Conservation (phyloP, 1,140 invertebrate species). For the Drosophila kohkoa region DNA sequence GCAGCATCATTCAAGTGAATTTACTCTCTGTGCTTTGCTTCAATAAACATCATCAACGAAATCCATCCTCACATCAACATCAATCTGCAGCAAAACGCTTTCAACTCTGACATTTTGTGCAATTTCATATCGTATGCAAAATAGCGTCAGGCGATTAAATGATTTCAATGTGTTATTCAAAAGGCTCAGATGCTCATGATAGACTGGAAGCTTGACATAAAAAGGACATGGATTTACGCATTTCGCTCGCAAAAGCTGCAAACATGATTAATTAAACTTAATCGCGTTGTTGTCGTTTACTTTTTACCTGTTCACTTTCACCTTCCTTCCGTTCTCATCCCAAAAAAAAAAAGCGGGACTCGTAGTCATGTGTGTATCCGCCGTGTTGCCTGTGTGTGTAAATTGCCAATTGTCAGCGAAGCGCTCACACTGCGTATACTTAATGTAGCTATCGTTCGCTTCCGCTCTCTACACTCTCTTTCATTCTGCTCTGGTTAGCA, state of each 20-base stretch:
- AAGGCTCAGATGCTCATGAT: background rate
- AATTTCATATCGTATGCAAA: constrained; percentile 33
- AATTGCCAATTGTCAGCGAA: constrained; percentile 19
- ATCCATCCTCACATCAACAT: constrained; percentile 5
- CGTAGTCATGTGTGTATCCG: background rate
- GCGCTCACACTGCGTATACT: constrained; percentile 35
- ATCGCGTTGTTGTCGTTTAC: constrained; percentile 21
- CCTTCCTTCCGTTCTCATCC: background rate
- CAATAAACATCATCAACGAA: constrained; percentile 2
- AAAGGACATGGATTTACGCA: constrained; percentile 20
- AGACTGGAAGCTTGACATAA: constrained; percentile 10
- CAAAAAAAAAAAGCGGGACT: too few relatives aligned
- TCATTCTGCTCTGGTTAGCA: background rate
- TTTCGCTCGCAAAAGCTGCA: background rate
- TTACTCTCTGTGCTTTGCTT: background rate
- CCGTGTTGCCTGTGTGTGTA: too few relatives aligned
- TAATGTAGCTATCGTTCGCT: constrained; percentile 12
- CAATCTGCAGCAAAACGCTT: constrained; percentile 19
- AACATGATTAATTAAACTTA: constrained; percentile 39
- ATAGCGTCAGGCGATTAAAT: constrained; percentile 32
- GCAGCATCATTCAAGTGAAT: constrained; percentile 9
- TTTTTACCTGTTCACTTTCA: constrained; percentile 3
- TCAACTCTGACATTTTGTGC: constrained; percentile 22
- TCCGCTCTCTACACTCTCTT: background rate
- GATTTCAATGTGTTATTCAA: constrained; percentile 18